Base-by-base conservation (phyloP, 2,797 vertebrate genomes). In the Tiaroga cobitis region DNA sequence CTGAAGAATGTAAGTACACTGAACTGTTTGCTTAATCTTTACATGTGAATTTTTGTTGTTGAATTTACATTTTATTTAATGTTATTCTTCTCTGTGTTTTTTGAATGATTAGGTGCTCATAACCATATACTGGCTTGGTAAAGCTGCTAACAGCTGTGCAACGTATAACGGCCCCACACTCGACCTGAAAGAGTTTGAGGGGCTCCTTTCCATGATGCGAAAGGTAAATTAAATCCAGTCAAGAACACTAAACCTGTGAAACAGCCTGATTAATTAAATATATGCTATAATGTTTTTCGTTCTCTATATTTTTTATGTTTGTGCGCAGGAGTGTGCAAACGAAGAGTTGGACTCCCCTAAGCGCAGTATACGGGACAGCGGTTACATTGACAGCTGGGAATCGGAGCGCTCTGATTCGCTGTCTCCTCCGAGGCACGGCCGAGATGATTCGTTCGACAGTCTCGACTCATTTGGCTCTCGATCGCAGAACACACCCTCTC, bases 111-210 rank as follows among this genome's bases (percentile, higher is more conserved):
- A 99, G 98, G 97, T 99, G 76, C 93, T 99, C 93, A 97, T 99
- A 90, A 99, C 98, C 70, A 95, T 99, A 91, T 99, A 98, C 92
- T 99, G 98, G 98, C 95, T 99, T 78, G 98, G 97, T 51, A 99
- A 98, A 92, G 95, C 96, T 4, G 97, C 97, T 75, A 96, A 96
- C 84, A 94, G 95, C 92, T 97, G 95, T 32, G 87, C 96, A 0
- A 95, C 96, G 1, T 99, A 96, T 74, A 96, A 93, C 1, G 98
- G 98, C 56, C 96, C 96, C 0, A 96, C 95, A 0, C 94, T 99
- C 85, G 96, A 99, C 93, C 94, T 99, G 90, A 98, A 97, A 91
- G 97, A 98, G 90, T 99, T 99, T 86, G 98, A 99, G 93, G 97
- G 96, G 68, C 94, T 99, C 89, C 94, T 99, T 86, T 95, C 96